Percentiles rank a stretch among this genome's conserved stretches.
Evolutionary conservation across 1,140 invertebrate genomes (phyloP).

Genomic region (Formica selysi): DNA sequence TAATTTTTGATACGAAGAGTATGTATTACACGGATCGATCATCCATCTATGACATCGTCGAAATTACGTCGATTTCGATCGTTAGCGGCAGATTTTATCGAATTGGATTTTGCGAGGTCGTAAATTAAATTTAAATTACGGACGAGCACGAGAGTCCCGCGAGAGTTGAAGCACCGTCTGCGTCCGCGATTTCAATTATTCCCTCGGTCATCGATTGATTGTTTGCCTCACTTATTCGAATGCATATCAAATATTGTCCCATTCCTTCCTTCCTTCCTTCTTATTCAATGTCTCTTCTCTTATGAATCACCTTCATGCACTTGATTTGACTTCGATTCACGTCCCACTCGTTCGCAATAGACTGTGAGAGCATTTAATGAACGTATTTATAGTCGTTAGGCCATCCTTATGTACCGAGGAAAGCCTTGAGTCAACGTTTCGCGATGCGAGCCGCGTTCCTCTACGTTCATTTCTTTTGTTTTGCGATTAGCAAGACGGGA

Average conservation of each 20-base stretch:
- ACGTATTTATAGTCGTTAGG: constrained; percentile 63
- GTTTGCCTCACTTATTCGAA: background rate
- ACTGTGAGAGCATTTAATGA: constrained; percentile 62
- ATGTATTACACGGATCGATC: background rate
- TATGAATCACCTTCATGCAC: constrained; percentile 61
- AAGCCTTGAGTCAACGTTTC: constrained; percentile 64
- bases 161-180: background rate
- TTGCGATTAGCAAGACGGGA: constrained; percentile 35
- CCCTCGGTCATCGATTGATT: constrained; percentile 14
- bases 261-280: background rate
- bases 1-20: constrained; percentile 18
- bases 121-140: constrained; percentile 31
- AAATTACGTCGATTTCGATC: background rate
- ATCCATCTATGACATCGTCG: background rate
- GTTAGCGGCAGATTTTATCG: background rate
- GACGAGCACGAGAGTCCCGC: background rate
- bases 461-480: constrained; percentile 25
- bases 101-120: background rate
- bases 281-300: background rate
- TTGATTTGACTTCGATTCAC: constrained; percentile 72
- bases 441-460: constrained; percentile 51
- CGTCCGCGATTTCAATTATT: constrained; percentile 30
- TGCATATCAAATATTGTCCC: constrained; percentile 3
- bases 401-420: constrained; percentile 42
- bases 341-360: constrained; percentile 56